Evolutionary conservation across 2,113 vertebrate genomes (phyloP), one percentile per base, ranked within the genome.

Genomic region (Microtus montanus): DNA sequence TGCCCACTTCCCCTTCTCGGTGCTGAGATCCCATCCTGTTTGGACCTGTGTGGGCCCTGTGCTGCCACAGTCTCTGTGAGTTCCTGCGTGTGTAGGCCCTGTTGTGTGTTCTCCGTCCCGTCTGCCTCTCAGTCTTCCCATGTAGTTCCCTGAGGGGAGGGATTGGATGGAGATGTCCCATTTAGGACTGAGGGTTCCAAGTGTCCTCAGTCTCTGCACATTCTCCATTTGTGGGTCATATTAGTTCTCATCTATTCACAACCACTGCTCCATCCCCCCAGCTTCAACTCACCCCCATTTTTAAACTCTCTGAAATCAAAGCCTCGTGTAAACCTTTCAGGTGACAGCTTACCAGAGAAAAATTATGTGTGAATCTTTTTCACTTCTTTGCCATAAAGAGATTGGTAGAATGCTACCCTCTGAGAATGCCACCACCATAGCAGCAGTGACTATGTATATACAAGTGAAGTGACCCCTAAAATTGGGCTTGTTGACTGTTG

Each of bases 221-320:
- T 14, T 68, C 1, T 13, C 28, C 28, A 30, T 0, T 33, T 66
- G 64, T 33, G 13, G 64, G 64, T 66, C 64, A 13, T 35, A 35
- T 35, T 35, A 70, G 70, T 71, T 71, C 8, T 7, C 17, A 38
- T 71, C 73, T 41, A 44, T 10, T 41, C 73, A 7, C 10, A 41
- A 74, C 38, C 24, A 41, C 71, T 11, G 71, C 19, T 22, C n/a
- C 38, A 74, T 74, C n/a, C 41, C 38, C 24, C 22, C 38, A 44
- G 20, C n/a, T 41, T 26, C 38, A 77, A 74, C 30, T 74, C 44
- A 52, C 77, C 30, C 15, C 33, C 8, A 44, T 12, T 41, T 96
- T 41, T 71, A 73, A 96, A 80, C 41, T 87, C 30, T 95, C 64
- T 63, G 17, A 91, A 95, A 87, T 2, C 85, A 88, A 35, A 66